Conservation (phyloP, 2,888 invertebrate genomes). For the Eupithecia inturbata region DNA sequence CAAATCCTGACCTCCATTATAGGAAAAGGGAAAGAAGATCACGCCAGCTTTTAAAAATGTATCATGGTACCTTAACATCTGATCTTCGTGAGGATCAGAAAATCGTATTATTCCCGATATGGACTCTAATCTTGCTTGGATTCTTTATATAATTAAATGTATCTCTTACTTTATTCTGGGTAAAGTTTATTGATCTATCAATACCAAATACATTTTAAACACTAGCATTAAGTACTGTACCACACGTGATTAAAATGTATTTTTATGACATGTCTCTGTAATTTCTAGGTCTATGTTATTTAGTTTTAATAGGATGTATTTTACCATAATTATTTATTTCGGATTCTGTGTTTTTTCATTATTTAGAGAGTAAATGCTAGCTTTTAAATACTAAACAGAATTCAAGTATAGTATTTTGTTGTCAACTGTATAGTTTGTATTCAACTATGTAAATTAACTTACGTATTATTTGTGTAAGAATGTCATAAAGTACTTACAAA, state of each 20-base stretch:
- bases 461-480: slow-evolving; percentile 3
- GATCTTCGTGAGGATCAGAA: neutral
- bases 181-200: neutral
- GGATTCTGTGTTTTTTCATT: neutral
- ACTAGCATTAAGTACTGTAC: neutral
- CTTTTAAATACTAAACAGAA: neutral
- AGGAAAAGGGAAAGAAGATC: no score
- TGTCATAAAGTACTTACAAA: no score
- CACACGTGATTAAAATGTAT: neutral
- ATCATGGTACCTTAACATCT: neutral
- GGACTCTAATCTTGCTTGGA: neutral
- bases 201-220: no score
- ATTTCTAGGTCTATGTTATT: slow-evolving; percentile 1
- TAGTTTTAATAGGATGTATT: neutral
- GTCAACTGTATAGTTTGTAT: neutral
- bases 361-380: slow-evolving; percentile 1
- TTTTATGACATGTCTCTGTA: neutral
- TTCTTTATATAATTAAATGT: neutral
- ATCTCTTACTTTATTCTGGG: neutral
- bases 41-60: neutral
- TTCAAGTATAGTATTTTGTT: neutral
- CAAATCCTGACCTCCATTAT: no score
- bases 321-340: neutral
- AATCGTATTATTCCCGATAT: neutral
- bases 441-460: neutral